Evolutionary conservation across 2,113 vertebrate species (phyloP), one percentile per base, ranked within the genome.

Genomic region (Stegastes partitus): DNA sequence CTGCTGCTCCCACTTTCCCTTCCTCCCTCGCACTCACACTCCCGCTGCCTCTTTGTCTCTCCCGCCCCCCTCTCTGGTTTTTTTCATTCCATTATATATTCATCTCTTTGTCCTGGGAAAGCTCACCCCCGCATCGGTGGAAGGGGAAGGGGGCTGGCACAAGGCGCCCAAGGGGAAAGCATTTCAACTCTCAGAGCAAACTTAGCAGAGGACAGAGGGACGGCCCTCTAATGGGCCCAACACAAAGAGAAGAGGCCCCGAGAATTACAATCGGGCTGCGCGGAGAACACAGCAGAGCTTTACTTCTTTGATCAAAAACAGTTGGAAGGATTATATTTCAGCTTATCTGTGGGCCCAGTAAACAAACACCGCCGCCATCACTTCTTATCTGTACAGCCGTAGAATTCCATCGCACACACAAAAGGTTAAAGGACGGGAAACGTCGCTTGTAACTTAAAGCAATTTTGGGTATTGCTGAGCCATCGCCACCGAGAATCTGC

Each of bases 41-140:
- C 91, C 76, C 87, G 56, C 88, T 87, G 84, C 86, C 89, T 90
- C 89, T 90, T 85, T 90, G 83, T 92, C 87, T 83, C 83, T 80
- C 74, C 31, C 71, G 76, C 68, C 86, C 87, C 77, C 82, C 81
- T 82, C 81, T 84, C n/a, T n/a, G n/a, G n/a, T n/a, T n/a, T 87
- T 89, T 84, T 90, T 85, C 83, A 77, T 87, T 84, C 88, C 87
- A 91, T 93, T 93, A 90, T 91, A 91, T 90, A 91, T 93, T 89
- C 89, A 87, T 91, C 87, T 88, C 91, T 95, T 95, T 94, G 93
- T 95, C 93, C 92, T 84, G 86, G 93, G 89, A 92, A 92, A 86
- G 82, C 77, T 88, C 90, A 83, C 87, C 92, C 93, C 89, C 88
- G 81, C 89, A 72, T 76, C 68, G 23, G 74, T 81, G 87, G 86